These are phyloP conservation scores for Ganaspis sp. DNA, from an alignment of 1,140 invertebrate species.

Conservation along the genomic window DNA sequence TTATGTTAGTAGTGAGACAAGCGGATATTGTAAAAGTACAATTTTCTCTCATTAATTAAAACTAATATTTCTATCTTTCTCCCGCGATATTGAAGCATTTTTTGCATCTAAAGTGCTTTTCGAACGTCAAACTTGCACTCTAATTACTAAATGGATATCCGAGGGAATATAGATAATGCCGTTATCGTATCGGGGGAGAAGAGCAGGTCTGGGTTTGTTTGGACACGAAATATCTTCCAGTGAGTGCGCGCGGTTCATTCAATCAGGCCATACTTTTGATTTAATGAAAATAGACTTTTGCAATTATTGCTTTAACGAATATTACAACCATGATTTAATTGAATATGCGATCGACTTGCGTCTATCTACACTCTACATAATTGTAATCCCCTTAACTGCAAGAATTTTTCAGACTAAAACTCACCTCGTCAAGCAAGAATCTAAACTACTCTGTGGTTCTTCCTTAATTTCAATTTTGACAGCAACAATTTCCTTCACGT, in stretches of 20 bases:
- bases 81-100: slow-evolving; percentile 33
- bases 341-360: slow-evolving; percentile 12
- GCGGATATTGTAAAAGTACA: no score
- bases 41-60: background rate
- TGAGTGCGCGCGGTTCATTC: slow-evolving; percentile 66
- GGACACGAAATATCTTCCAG: slow-evolving; percentile 69
- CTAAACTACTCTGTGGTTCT: slow-evolving; percentile 61
- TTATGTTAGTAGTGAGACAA: no score
- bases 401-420: background rate
- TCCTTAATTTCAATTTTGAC: slow-evolving; percentile 52
- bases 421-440: slow-evolving; percentile 45
- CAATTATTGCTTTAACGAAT: slow-evolving; percentile 20
- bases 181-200: slow-evolving; percentile 27
- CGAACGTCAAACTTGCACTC: slow-evolving; percentile 33
- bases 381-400: background rate
- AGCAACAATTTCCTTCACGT: slow-evolving; percentile 57
- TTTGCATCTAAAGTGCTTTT: slow-evolving; percentile 41
- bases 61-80: background rate
- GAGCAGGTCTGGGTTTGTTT: slow-evolving; percentile 61
- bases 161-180: slow-evolving; percentile 40
- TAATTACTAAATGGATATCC: slow-evolving; percentile 60
- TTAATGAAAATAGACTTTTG: slow-evolving; percentile 64
- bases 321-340: slow-evolving; percentile 21
- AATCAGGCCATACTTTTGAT: slow-evolving; percentile 68
- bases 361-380: slow-evolving; percentile 28